These are phyloP conservation scores for Odontocerum albicorne DNA, from an alignment of 2,888 invertebrate genomes.

Conservation along the genomic window DNA sequence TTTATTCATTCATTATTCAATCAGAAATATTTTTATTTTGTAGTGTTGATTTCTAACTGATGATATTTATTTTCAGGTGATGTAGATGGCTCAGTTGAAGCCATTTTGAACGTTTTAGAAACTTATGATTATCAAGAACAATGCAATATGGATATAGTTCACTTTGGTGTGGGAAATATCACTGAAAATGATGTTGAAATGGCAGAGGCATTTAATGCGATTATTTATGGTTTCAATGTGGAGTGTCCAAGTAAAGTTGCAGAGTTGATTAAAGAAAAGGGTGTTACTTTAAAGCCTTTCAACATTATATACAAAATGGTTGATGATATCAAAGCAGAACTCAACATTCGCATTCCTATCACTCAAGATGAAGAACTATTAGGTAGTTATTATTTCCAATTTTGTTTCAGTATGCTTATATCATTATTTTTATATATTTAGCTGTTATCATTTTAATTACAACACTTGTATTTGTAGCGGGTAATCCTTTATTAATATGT, in stretches of 20 bases:
- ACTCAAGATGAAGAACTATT: slow-evolving; percentile 74
- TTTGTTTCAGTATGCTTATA: no score
- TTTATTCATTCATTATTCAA: not conserved
- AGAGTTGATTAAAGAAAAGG: slow-evolving; percentile 53
- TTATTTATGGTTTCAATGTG: slow-evolving; percentile 90
- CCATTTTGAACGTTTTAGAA: slow-evolving; percentile 86
- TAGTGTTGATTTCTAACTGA: not conserved
- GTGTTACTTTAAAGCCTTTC: slow-evolving; percentile 66
- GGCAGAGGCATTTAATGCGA: slow-evolving; percentile 73
- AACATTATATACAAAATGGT: slow-evolving; percentile 94
- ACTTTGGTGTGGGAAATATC: slow-evolving; percentile 88
- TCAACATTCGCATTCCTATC: slow-evolving; percentile 71
- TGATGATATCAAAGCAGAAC: slow-evolving; percentile 82
- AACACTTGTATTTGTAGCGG: no score
- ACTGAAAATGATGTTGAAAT: slow-evolving; percentile 82
- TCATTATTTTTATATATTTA: no score
- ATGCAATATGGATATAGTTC: slow-evolving; percentile 82
- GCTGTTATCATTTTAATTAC: no score
- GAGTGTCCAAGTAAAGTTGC: slow-evolving; percentile 53
- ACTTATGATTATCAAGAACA: slow-evolving; percentile 74
- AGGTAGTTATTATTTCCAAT: no score
- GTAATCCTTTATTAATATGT: no score
- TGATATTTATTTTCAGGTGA: slow-evolving; percentile 72
- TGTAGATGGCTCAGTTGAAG: slow-evolving; percentile 95
- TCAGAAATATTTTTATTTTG: not conserved